These are phyloP conservation scores for Naso thynnoides DNA, from an alignment of 2,797 vertebrate genomes.

Conservation along the genomic window DNA sequence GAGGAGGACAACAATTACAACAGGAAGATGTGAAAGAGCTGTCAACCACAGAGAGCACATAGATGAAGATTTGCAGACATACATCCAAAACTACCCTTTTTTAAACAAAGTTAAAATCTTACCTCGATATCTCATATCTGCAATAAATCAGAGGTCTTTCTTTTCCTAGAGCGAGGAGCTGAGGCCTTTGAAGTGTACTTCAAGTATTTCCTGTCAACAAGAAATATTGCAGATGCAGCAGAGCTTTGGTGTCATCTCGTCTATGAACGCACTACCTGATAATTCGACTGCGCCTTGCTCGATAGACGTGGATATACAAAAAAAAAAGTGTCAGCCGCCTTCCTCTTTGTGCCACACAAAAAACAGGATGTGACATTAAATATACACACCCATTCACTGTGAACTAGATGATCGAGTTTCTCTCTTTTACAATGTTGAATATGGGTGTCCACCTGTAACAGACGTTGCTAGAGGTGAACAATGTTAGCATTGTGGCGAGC, in stretches of 20 bases:
- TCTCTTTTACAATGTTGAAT: slow-evolving; percentile 9
- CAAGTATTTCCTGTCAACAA: slow-evolving; percentile 27
- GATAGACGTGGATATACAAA: slow-evolving; percentile 5
- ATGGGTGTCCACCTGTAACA: slow-evolving; percentile 16
- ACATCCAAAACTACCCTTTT: neutral
- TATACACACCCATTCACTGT: slow-evolving; percentile 29
- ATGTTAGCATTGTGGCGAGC: slow-evolving; percentile 23
- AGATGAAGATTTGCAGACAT: slow-evolving; percentile 14
- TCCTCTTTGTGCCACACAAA: slow-evolving; percentile 10
- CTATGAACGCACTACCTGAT: slow-evolving; percentile 15
- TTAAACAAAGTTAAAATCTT: slow-evolving; percentile 50
- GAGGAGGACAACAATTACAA: slow-evolving; percentile 47
- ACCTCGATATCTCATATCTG: slow-evolving; percentile 76
- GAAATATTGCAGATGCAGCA: slow-evolving; percentile 2
- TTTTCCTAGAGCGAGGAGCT: neutral
- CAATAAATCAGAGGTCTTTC: slow-evolving; percentile 15
- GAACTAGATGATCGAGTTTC: slow-evolving; percentile 60
- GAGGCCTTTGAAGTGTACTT: slow-evolving; percentile 26
- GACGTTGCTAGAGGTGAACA: slow-evolving; percentile 27
- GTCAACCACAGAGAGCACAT: slow-evolving; percentile 30
- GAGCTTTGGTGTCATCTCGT: slow-evolving; percentile 29
- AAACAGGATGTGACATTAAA: slow-evolving; percentile 54
- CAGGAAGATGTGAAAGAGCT: slow-evolving; percentile 52
- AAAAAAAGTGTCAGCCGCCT: slow-evolving; percentile 3
- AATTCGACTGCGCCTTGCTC: neutral